These are phyloP conservation scores for Drosophila meridionalis DNA, from an alignment of 2,888 invertebrate genomes.

Conservation along the genomic window DNA sequence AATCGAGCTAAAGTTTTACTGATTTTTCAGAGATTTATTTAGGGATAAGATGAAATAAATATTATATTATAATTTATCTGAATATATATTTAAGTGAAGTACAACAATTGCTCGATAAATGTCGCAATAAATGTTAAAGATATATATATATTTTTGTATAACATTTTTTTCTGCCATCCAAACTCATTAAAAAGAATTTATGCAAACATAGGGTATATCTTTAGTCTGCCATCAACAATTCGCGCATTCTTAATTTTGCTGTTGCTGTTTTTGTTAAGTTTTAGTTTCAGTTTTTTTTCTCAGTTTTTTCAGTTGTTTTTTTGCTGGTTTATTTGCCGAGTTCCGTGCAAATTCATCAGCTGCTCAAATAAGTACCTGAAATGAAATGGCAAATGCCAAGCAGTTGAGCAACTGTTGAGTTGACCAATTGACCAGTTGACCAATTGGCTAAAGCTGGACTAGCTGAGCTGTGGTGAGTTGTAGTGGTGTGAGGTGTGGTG, in stretches of 20 bases:
- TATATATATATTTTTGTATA: no score
- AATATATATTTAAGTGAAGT: no score
- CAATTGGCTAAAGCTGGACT: constrained; percentile 11
- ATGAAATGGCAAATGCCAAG: constrained; percentile 34
- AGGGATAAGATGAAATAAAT: no score
- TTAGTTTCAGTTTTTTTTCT: not conserved
- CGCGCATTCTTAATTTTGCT: no score
- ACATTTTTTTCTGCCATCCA: not conserved
- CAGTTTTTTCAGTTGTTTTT: not conserved
- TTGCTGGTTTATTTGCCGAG: constrained; percentile 31
- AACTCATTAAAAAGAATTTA: not conserved
- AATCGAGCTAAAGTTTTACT: no score
- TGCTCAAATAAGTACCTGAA: constrained; percentile 47
- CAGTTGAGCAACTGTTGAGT: constrained; percentile 23
- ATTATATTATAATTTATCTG: no score
- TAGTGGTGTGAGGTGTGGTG: not conserved
- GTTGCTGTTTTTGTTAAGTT: constrained; percentile 1
- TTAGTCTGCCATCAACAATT: no score
- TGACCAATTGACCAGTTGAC: constrained; percentile 28
- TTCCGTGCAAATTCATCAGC: constrained; percentile 50
- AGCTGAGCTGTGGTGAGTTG: not conserved
- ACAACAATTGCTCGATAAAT: no score
- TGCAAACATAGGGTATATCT: not conserved
- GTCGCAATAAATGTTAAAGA: no score
- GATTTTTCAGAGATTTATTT: no score